Conservation (phyloP, 2,113 vertebrate genomes). For the Hippocampus guttulatus region DNA sequence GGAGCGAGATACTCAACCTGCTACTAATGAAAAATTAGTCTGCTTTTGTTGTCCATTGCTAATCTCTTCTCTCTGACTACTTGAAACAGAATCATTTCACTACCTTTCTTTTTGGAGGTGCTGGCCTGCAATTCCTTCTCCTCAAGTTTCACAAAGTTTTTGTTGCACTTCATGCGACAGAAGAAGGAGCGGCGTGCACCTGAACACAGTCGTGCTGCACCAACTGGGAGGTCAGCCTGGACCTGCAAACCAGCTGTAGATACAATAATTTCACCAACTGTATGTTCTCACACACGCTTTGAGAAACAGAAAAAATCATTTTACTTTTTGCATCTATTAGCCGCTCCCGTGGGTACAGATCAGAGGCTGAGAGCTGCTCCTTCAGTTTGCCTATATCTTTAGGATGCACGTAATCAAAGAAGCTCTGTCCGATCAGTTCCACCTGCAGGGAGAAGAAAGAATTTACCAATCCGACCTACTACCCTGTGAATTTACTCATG, state of each 20-base stretch:
- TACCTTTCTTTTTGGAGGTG: conserved; percentile 85
- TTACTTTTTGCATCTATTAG: conserved; percentile 90
- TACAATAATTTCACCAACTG: conserved; percentile 19
- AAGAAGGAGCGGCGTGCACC: conserved; percentile 89
- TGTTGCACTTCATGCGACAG: conserved; percentile 85
- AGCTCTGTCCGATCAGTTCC: conserved; percentile 85
- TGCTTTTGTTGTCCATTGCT: too few relatives aligned
- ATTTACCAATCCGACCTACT: conserved; percentile 11
- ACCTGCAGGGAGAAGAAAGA: conserved; percentile 60
- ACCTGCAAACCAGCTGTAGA: conserved; percentile 81
- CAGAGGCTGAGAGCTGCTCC: conserved; percentile 85
- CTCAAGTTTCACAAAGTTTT: conserved; percentile 76
- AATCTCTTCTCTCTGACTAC: neutral
- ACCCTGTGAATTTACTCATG: too few relatives aligned
- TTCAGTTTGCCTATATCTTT: conserved; percentile 93
- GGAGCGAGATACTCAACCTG: too few relatives aligned
- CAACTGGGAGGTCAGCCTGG: conserved; percentile 80
- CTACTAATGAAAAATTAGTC: neutral
- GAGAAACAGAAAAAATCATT: conserved; percentile 16
- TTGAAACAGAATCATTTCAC: neutral
- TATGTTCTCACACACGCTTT: neutral
- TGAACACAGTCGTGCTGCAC: conserved; percentile 75
- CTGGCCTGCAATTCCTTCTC: conserved; percentile 75
- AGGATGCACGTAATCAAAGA: conserved; percentile 89
- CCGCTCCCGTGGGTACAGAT: conserved; percentile 80